These are phyloP conservation scores for Neotoxoptera formosana DNA, from an alignment of 1,140 invertebrate genomes.

Conservation along the genomic window DNA sequence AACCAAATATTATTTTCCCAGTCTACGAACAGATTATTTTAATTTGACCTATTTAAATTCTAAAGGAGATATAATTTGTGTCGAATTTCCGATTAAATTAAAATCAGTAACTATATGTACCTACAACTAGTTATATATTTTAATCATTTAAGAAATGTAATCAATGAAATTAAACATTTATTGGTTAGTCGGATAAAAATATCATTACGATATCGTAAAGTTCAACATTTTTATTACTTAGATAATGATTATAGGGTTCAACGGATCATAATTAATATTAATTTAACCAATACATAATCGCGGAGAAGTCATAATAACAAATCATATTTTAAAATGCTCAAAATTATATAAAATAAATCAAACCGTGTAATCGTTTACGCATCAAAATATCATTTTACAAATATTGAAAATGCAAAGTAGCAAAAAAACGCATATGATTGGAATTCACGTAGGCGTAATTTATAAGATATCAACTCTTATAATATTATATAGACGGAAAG, in stretches of 20 bases:
- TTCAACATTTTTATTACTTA: too few relatives aligned
- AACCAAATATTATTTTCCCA: not conserved
- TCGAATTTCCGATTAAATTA: not conserved
- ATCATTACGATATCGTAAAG: not conserved
- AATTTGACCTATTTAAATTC: not conserved
- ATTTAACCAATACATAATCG: too few relatives aligned
- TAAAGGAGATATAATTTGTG: not conserved
- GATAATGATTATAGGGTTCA: too few relatives aligned
- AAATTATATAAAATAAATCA: too few relatives aligned
- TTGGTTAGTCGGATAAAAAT: not conserved
- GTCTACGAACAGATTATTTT: not conserved
- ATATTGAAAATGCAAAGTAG: not conserved
- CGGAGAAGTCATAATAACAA: too few relatives aligned
- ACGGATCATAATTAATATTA: too few relatives aligned
- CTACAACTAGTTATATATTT: not conserved
- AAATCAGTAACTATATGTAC: not conserved
- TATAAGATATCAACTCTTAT: not conserved
- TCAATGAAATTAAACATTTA: not conserved
- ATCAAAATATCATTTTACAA: not conserved
- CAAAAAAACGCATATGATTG: not conserved
- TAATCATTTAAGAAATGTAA: not conserved
- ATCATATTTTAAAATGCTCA: too few relatives aligned
- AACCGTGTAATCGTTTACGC: too few relatives aligned
- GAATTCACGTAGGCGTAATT: not conserved
- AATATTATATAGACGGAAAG: too few relatives aligned